Evolutionary conservation across 2,113 vertebrate species (phyloP), one percentile per base, ranked within the genome.

Genomic region (Neolamprologus sp.): DNA sequence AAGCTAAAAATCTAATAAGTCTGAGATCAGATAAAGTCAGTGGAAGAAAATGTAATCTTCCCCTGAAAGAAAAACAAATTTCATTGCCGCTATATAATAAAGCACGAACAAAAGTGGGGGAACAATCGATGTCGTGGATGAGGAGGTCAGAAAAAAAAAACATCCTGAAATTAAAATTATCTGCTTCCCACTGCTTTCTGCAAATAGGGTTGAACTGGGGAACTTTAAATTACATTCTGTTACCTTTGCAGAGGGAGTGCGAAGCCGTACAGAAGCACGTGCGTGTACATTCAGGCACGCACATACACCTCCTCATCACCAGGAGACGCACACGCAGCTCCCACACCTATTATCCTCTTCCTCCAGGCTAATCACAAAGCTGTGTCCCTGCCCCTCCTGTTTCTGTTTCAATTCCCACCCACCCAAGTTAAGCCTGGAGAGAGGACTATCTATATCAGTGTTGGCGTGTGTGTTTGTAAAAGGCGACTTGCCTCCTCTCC

Each of bases 311-410:
- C 57, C 57, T 47, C 49, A 53, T 60, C 55, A 71, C 19, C 49
- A 33, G 23, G 21, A 83, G 9, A 81, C 13, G 78, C 88, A 83
- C 88, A 87, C 37, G 47, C 71, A 31, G 26, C 79, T 78, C 54
- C 58, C 81, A 68, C 83, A 83, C 85, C 58, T 86, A 79, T 92
- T 90, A 89, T 91, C 81, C 82, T 68, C 81, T 85, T 87, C 54
- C 68, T 85, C 68, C 82, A 40, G 58, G 91, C 82, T 93, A 86
- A 91, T 85, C 68, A 79, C 23, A 5, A n/a, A 33, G 83, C 86
- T 89, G 49, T 87, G 87, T 88, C 88, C 84, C 82, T 26, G 54
- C 68, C 82, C 84, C 80, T 86, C 78, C 88, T 89, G 81, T 42
- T 53, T 53, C 80, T 80, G 73, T 85, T 89, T 89, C 81, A 84